Base-by-base conservation (phyloP, 2,888 invertebrate genomes). In the Rhagophthalmus giganteus region DNA sequence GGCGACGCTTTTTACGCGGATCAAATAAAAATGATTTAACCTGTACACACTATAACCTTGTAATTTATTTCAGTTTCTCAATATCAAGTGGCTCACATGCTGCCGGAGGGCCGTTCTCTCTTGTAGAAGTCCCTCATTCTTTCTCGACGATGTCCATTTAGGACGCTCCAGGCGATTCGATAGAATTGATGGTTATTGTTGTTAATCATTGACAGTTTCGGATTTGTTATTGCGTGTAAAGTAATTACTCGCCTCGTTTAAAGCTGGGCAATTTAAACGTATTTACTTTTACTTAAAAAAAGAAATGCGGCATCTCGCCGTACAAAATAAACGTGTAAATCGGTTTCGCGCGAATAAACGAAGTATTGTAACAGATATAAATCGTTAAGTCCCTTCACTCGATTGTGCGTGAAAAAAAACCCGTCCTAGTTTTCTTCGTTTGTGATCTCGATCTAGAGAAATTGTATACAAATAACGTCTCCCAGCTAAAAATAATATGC, bases 91-190 rank as follows among this genome's bases (percentile, higher is more conserved):
- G 67, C 49, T 58, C 66, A 64, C 42, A 38, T 52, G 46, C 33
- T 48, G 66, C 67, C 67, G 34, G 54, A 57, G 65, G 68, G 59
- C 45, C 52, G 48, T 65, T 66, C 63, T 67, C 66, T 67, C 65
- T 64, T 63, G 59, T 61, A 54, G 56, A 34, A 56, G 54, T 54
- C 50, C 54, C 51, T 58, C 50, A 54, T 39, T 54, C 42, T 38
- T 41, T 41, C 52, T 32, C 53, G 49, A 46, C 49, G 50, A 54
- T 54, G 55, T 55, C 52, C 45, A 55, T n/a, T 46, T 51, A 28
- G 54, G 7, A 5, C 3, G 7, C 61, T 55, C 13, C 27, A 52
- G 60, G 62, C 62, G 33, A 28, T 30, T 55, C 55, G 54, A 57
- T 15, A 34, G 39, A 47, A 24, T 31, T 32, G 20, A 33, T 47